A percentile compares a stretch with the other conserved stretches of the same genome.
Evolutionary conservation across 2,888 invertebrate species (phyloP).

Genomic region (Timema podura): DNA sequence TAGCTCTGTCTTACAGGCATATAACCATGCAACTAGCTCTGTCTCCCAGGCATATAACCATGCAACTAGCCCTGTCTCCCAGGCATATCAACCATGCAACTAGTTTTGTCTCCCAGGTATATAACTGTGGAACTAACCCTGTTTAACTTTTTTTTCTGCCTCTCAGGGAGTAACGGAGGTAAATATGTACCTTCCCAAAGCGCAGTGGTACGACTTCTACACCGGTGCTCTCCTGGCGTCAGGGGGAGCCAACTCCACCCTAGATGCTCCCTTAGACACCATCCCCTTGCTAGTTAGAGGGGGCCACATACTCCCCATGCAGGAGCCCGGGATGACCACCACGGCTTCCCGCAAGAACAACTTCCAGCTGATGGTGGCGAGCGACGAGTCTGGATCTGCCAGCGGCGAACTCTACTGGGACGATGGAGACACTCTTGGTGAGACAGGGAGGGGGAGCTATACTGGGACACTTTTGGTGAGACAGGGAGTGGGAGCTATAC

Average conservation of each 20-base stretch:
- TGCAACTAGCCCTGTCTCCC: no score
- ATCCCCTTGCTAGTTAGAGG: constrained; percentile 64
- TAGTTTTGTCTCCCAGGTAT: no score
- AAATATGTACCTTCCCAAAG: constrained; percentile 59
- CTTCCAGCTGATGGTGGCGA: constrained; percentile 61
- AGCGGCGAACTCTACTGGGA: constrained; percentile 74
- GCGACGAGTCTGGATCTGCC: constrained; percentile 52
- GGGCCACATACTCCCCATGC: constrained; percentile 66
- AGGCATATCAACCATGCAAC: no score
- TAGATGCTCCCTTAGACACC: constrained; percentile 58
- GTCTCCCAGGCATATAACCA: no score
- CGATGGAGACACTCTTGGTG: constrained; percentile 71
- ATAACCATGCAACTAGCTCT: no score
- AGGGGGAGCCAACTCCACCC: constrained; percentile 46
- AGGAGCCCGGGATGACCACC: constrained; percentile 61
- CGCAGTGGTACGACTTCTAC: constrained; percentile 65
- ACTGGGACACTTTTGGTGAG: no score
- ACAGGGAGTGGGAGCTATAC: no score
- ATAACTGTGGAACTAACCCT: no score
- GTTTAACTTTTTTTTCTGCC: no score
- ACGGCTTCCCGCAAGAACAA: constrained; percentile 56
- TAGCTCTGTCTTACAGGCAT: no score
- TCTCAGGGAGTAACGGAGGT: constrained; percentile 44
- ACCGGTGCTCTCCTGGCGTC: constrained; percentile 45
- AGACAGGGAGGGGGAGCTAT: no score